Percentiles rank a stretch among this genome's conserved stretches.
These are phyloP conservation scores for Malacoraja senta DNA, from an alignment of 2,797 vertebrate genomes.

Conservation along the genomic window DNA sequence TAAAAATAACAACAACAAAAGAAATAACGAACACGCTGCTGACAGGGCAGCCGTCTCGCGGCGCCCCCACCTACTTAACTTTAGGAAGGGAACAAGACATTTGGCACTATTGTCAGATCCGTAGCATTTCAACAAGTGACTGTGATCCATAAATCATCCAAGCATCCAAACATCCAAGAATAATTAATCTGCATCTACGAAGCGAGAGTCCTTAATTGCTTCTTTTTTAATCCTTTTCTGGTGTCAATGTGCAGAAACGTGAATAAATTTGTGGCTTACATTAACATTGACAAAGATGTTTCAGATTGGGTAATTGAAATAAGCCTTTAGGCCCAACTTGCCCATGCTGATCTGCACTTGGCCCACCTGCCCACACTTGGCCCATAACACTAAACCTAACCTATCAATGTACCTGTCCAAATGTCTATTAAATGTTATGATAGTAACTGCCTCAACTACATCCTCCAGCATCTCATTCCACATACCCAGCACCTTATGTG, in stretches of 20 bases:
- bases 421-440: no score
- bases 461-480: no score
- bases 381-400: no score
- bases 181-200: not conserved
- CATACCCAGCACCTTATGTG: no score
- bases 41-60: no score
- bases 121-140: not conserved
- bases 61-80: not conserved
- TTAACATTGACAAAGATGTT: not conserved
- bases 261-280: not conserved
- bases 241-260: not conserved
- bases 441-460: no score
- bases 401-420: no score
- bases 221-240: not conserved
- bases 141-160: not conserved
- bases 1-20: no score
- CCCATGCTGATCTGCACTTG: no score
- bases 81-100: not conserved
- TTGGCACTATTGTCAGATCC: not conserved
- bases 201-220: not conserved
- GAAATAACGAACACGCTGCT: no score
- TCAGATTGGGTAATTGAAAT: not conserved
- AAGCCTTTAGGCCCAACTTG: no score
- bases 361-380: no score
- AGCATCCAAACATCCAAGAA: not conserved